Evolutionary conservation across 2,888 invertebrate species (phyloP).

Genomic region (Drosophila multiciliata): DNA sequence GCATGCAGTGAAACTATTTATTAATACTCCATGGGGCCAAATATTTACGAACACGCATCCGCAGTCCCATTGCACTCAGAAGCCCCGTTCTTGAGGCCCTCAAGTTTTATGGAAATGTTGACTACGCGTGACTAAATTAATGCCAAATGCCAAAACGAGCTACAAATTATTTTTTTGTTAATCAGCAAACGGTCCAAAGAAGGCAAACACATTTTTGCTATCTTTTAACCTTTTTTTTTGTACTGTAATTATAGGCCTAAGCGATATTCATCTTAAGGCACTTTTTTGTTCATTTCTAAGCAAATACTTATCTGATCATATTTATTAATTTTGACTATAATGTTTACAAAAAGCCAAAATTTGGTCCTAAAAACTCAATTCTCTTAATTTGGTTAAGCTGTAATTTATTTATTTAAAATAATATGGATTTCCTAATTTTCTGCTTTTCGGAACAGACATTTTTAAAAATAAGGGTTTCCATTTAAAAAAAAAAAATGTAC

Average conservation of each 20-base stretch:
- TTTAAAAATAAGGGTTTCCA: neutral
- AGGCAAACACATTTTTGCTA: neutral
- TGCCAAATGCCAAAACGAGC: conserved; percentile 53
- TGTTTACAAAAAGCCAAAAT: neutral
- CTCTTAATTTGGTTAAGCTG: neutral
- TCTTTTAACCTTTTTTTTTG: neutral
- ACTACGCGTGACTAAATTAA: conserved; percentile 46
- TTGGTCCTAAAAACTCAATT: neutral
- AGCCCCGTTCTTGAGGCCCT: conserved; percentile 10
- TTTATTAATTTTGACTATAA: neutral
- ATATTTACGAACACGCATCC: conserved; percentile 56
- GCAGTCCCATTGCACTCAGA: conserved; percentile 11
- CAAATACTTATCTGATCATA: neutral
- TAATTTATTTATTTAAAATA: neutral
- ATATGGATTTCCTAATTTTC: neutral
- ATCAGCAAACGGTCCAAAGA: conserved; percentile 42
- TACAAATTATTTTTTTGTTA: conserved; percentile 63
- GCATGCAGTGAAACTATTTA: conserved; percentile 28
- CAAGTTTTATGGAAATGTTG: conserved; percentile 60
- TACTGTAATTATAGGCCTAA: neutral
- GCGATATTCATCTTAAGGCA: neutral
- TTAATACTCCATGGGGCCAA: conserved; percentile 47
- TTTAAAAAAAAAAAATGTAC: neutral
- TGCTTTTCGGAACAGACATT: neutral
- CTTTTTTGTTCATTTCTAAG: neutral